phyloP scores from a whole-genome alignment of 2,113 vertebrate genomes.

The Thryonomys swinderianus region DNA sequence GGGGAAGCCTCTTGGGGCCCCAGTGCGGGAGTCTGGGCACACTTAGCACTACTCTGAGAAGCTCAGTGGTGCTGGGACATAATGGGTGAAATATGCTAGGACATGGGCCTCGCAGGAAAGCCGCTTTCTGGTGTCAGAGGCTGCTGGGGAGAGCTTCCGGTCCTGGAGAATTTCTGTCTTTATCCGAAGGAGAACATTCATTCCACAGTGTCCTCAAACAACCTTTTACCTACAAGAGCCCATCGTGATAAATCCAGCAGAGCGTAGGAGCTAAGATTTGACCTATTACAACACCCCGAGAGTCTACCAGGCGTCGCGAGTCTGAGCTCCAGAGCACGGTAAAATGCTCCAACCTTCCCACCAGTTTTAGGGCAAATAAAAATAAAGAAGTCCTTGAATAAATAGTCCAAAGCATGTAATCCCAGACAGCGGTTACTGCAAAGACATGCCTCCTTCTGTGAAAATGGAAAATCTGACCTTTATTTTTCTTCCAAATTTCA shows the following conservation, averaged over 20 bases:
- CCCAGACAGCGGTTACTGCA: background rate
- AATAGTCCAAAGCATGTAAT: background rate
- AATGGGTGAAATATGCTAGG: background rate
- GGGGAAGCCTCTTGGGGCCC: background rate
- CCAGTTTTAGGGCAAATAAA: background rate
- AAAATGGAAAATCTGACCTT: slow-evolving; percentile 68
- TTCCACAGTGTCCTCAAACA: background rate
- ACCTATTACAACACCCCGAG: background rate
- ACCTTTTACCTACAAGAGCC: background rate
- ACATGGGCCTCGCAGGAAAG: background rate
- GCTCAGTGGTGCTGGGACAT: background rate
- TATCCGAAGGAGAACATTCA: background rate
- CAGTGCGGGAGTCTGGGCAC: background rate
- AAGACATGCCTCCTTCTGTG: background rate
- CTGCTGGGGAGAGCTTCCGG: background rate
- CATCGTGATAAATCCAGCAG: slow-evolving; percentile 18
- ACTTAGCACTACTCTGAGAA: background rate
- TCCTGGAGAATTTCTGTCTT: background rate
- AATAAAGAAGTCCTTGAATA: slow-evolving; percentile 20
- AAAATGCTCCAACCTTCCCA: background rate
- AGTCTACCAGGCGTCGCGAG: background rate
- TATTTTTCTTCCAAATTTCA: slow-evolving; percentile 51
- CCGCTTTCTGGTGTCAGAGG: background rate
- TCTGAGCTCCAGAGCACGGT: background rate
- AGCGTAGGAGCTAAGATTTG: background rate